Percentiles rank a stretch among this genome's conserved stretches.
These are phyloP conservation scores for Hyperoplus immaculatus DNA, from an alignment of 2,797 vertebrate genomes.

Conservation along the genomic window DNA sequence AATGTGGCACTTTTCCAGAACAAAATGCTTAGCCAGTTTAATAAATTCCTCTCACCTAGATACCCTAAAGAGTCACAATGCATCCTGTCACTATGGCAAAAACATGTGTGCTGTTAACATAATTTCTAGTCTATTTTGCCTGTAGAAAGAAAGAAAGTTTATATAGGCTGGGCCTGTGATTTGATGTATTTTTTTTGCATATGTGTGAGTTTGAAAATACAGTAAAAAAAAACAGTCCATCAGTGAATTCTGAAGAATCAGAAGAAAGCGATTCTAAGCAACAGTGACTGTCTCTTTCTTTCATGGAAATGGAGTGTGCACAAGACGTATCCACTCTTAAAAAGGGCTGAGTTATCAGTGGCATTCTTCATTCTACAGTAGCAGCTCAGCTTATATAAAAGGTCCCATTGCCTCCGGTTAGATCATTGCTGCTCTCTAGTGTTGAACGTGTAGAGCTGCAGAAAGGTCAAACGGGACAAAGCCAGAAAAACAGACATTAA, in stretches of 20 bases:
- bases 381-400: conserved; percentile 76
- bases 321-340: conserved; percentile 70
- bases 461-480: conserved; percentile 78
- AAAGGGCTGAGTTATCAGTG: conserved; percentile 78
- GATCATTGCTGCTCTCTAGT: conserved; percentile 80
- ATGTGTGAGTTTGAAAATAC: conserved; percentile 35
- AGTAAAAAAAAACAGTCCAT: background rate
- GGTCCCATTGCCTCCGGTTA: conserved; percentile 19
- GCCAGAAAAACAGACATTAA: conserved; percentile 50
- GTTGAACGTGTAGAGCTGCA: conserved; percentile 56
- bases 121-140: conserved; percentile 51
- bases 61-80: conserved; percentile 52
- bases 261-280: conserved; percentile 44
- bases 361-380: conserved; percentile 76
- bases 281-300: conserved; percentile 46
- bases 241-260: conserved; percentile 38
- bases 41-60: conserved; percentile 64
- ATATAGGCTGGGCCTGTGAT: conserved; percentile 45
- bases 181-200: conserved; percentile 5
- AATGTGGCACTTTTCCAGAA: conserved; percentile 66
- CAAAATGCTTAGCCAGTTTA: conserved; percentile 70
- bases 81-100: conserved; percentile 44
- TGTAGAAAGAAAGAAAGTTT: background rate
- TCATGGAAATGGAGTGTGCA: conserved; percentile 64
- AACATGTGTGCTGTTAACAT: conserved; percentile 60